Base-by-base conservation (phyloP, 2,888 invertebrate genomes). In the Sphaerophoria rueppellii region DNA sequence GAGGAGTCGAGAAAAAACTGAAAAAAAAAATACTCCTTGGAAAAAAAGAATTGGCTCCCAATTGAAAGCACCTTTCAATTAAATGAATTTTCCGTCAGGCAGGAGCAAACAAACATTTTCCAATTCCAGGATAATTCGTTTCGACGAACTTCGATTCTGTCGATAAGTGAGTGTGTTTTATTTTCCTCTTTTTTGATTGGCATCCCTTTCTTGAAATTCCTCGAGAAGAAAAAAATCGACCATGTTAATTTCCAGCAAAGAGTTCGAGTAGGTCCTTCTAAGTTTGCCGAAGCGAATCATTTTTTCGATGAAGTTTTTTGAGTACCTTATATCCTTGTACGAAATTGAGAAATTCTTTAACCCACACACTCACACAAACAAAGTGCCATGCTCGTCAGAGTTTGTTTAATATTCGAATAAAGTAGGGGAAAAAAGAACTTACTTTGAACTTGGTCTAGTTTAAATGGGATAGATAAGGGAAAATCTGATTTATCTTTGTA, bases 131-230 rank as follows among this genome's bases (percentile, higher is more conserved):
- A 75, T 75, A 63, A 58, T 63, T 75, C 67, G 76, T 65, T 76
- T 81, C 58, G 67, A 48, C 52, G 14, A 73, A 48, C 55, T 70
- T 63, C 78, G 78, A 74, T 82, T 65, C 70, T 63, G 77, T 74
- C 69, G 63, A 65, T 74, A 61, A 52, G 55, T 70, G 60, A 50
- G 24, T 60, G 35, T 57, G 67, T n/a, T 43, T 61, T 46, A 16
- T 52, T 24, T 9, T 52, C 52, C 6, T n/a, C 6, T 34, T 55
- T 55, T 32, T 58, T 57, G 34, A 50, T 50, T 63, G 48, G 50
- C 6, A 34, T 70, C 34, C 11, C 52, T 43, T 48, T 63, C 60
- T n/a, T 35, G 16, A n/a, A 32, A 32, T 35, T 35, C 48, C 7
- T 2, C 11, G 7, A 7, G n/a, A 6, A 34, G n/a, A 11, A 55